A percentile compares a stretch with the other conserved stretches of the same genome.
Evolutionary conservation across 2,113 vertebrate species (phyloP).

Genomic region (Dermatemys mawii): DNA sequence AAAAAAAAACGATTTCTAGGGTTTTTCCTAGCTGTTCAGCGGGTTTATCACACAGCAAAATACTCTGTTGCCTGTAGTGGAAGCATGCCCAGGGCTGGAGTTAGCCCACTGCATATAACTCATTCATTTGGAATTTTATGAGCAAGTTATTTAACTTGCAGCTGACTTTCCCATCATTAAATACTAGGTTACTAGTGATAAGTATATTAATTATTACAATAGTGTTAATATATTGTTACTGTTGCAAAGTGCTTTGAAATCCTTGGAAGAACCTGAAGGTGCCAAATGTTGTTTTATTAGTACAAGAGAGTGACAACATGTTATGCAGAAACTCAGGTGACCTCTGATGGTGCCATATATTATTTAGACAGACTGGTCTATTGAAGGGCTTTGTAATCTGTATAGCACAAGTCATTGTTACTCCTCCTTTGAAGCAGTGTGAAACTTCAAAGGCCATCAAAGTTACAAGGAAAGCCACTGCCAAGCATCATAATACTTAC

Average conservation of each 20-base stretch:
- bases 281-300: background rate
- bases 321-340: background rate
- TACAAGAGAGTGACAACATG: background rate
- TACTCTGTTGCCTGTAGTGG: background rate
- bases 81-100: background rate
- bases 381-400: constrained; percentile 24
- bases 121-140: background rate
- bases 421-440: constrained; percentile 36
- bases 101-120: background rate
- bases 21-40: background rate
- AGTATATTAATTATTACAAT: background rate
- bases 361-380: background rate
- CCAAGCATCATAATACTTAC: constrained; percentile 52
- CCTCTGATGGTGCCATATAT: background rate
- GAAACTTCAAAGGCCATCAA: constrained; percentile 49
- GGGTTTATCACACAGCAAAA: background rate
- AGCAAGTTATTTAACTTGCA: background rate
- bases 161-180: background rate
- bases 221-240: background rate
- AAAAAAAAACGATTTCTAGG: too few species aligned
- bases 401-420: background rate
- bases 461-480: background rate
- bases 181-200: background rate
- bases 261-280: background rate
- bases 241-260: background rate